These are phyloP conservation scores for Dolichoris vasculosae DNA, from an alignment of 1,140 invertebrate species.

Conservation along the genomic window DNA sequence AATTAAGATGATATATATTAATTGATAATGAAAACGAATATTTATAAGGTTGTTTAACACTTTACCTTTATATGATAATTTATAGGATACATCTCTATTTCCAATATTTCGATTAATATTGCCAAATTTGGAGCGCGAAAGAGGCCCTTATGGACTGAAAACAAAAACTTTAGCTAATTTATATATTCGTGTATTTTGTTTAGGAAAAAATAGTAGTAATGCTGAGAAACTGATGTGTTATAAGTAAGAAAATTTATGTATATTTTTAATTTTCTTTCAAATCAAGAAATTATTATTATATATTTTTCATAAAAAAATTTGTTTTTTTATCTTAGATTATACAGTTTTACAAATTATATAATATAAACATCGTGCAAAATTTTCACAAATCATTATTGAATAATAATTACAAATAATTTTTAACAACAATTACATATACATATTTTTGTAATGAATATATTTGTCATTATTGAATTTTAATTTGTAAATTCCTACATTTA, in stretches of 20 bases:
- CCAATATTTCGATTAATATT: slow-evolving; percentile 83
- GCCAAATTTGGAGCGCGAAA: slow-evolving; percentile 80
- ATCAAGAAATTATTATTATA: too few species aligned
- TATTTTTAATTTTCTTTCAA: background rate
- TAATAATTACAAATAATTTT: too few species aligned
- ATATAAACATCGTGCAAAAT: too few species aligned
- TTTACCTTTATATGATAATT: background rate
- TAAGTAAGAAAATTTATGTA: slow-evolving; percentile 56
- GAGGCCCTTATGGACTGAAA: slow-evolving; percentile 81
- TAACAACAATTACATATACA: too few species aligned
- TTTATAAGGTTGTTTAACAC: slow-evolving; percentile 26
- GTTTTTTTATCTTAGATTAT: too few species aligned
- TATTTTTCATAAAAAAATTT: too few species aligned
- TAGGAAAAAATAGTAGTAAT: slow-evolving; percentile 80
- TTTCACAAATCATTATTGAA: too few species aligned
- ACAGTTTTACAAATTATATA: too few species aligned
- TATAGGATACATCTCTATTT: slow-evolving; percentile 78
- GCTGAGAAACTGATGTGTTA: slow-evolving; percentile 80
- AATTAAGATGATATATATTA: background rate
- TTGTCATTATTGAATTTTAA: too few species aligned
- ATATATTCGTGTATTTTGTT: slow-evolving; percentile 81
- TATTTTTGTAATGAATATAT: too few species aligned
- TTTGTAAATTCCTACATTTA: too few species aligned
- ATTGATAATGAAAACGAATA: slow-evolving; percentile 7
- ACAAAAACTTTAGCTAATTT: slow-evolving; percentile 79